phyloP scores from a whole-genome alignment of 2,113 vertebrate species.

The Andinoacara biseriatus region DNA sequence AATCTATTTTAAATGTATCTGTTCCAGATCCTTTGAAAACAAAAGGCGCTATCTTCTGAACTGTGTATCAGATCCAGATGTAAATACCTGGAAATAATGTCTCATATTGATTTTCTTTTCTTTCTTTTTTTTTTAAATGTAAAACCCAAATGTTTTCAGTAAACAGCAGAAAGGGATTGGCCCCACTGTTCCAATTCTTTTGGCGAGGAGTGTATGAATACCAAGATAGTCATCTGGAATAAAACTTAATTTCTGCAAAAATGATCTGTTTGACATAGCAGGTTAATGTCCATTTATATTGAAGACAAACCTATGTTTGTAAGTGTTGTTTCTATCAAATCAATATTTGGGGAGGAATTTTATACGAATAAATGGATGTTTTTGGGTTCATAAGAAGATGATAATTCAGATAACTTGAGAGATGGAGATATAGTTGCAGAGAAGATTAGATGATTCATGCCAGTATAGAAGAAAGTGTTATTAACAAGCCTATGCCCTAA shows the following conservation, averaged over 20 bases:
- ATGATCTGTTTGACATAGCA: not conserved
- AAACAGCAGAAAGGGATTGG: too few species aligned
- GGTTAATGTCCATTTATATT: not conserved
- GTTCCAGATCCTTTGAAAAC: too few species aligned
- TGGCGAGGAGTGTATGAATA: not conserved
- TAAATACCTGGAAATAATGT: too few species aligned
- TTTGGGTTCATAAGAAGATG: not conserved
- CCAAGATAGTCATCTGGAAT: not conserved
- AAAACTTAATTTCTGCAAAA: not conserved
- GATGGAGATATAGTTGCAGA: constrained; percentile 25
- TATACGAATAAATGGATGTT: not conserved
- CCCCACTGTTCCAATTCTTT: too few species aligned
- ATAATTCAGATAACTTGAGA: not conserved
- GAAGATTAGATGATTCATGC: constrained; percentile 57
- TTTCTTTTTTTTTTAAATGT: too few species aligned
- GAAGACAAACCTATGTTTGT: not conserved
- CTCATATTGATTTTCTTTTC: too few species aligned
- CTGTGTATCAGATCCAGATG: too few species aligned
- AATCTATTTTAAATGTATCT: too few species aligned
- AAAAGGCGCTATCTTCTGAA: too few species aligned
- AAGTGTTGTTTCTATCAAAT: not conserved
- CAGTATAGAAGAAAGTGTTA: constrained; percentile 39
- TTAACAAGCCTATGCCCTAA: constrained; percentile 46
- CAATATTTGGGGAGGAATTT: not conserved
- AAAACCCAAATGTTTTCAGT: too few species aligned